Evolutionary conservation across 2,113 vertebrate species (phyloP), one percentile per base, ranked within the genome.

Genomic region (Okapia johnstoni): DNA sequence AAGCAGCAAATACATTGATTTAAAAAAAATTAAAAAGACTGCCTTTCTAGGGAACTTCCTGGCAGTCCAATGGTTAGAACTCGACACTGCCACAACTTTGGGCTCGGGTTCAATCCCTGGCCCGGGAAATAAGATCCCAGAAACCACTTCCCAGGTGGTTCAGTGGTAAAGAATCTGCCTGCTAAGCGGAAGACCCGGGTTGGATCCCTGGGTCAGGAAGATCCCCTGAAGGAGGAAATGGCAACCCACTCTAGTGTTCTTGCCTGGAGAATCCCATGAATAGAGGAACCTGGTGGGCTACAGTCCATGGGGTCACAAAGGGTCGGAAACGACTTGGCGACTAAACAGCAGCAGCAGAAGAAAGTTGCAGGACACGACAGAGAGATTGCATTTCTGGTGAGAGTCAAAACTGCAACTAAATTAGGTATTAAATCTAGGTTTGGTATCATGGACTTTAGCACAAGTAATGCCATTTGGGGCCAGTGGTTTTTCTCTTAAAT

Each of bases 1-100:
- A 63, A 63, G 10, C 19, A 48, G 48, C 30, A 16, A 12, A 30
- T 60, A 16, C 19, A 40, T 23, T 40, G 36, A 36, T 70, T 40
- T 40, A 1, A 0, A 9, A 28, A 77, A 10, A 5, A 17, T 1
- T 9, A 0, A 46, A 30, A 30, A 57, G 66, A 40, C 10, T 70
- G 66, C n/a, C 12, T 70, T 70, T 70, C 66, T 70, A 70, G 19
- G 17, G 66, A 70, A 70, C n/a, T 70, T n/a, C n/a, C n/a, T 70
- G 66, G 66, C 66, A 40, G 10, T 70, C 66, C n/a, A 70, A 23
- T 5, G n/a, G n/a, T 40, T 40, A 36, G 66, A 70, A 36, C 66
- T 70, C n/a, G 23, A 17, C 66, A 40, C 66, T 40, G 13, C n/a
- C n/a, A 23, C 9, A 23, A 23, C n/a, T 40, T 23, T 73, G 19